phyloP scores from a whole-genome alignment of 2,797 vertebrate genomes.

The Catamblyrhynchus diadema region DNA sequence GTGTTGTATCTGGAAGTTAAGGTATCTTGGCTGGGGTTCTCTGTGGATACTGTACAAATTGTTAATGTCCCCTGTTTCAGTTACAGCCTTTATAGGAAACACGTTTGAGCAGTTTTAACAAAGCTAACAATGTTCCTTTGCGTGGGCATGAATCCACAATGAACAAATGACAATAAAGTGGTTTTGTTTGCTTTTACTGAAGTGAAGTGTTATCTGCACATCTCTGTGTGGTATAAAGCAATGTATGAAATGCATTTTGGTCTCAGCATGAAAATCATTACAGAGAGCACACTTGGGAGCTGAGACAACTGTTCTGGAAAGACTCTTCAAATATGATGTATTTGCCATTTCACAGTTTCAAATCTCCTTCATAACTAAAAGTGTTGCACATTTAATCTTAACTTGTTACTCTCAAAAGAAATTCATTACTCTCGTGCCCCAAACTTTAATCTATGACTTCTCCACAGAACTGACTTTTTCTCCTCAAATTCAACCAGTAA shows the following conservation, averaged over 20 bases:
- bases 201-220: conserved; percentile 42
- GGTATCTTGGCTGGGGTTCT: background rate
- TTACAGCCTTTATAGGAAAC: background rate
- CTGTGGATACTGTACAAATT: background rate
- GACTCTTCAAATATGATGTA: conserved; percentile 7
- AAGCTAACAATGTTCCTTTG: conserved; percentile 21
- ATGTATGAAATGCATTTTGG: conserved; percentile 37
- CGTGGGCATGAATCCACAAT: conserved; percentile 44
- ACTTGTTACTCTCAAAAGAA: background rate
- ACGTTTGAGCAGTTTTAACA: conserved; percentile 1
- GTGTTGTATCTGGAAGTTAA: background rate
- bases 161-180: conserved; percentile 41
- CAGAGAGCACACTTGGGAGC: conserved; percentile 33
- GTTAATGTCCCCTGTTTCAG: background rate
- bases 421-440: background rate
- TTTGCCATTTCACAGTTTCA: conserved; percentile 39
- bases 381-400: conserved; percentile 17
- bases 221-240: conserved; percentile 18
- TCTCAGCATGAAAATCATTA: conserved; percentile 49
- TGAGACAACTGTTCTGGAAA: conserved; percentile 51
- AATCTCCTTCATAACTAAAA: background rate
- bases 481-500: background rate
- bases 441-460: background rate
- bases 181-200: conserved; percentile 42
- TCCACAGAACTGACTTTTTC: background rate